Conservation (phyloP, 2,113 vertebrate species). For the Myotis davidii region DNA sequence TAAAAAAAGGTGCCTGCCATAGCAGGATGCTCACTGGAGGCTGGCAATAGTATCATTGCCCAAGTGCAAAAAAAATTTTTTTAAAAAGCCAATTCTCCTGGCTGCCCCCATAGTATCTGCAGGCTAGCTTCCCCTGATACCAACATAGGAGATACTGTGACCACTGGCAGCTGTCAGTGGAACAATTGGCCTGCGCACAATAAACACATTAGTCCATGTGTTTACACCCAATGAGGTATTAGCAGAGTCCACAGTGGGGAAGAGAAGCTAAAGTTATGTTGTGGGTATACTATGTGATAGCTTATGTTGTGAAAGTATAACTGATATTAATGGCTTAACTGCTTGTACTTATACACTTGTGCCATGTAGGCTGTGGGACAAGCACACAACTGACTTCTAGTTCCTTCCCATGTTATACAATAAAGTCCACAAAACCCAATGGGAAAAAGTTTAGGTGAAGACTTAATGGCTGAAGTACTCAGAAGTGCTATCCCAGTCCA, state of each 20-base stretch:
- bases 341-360: neutral
- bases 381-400: neutral
- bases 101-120: neutral
- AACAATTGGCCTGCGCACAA: neutral
- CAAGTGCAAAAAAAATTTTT: neutral
- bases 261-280: neutral
- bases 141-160: neutral
- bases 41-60: neutral
- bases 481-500: constrained; percentile 34
- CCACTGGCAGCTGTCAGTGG: neutral
- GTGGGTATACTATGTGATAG: neutral
- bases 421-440: neutral
- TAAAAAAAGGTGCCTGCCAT: neutral
- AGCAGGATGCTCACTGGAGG: neutral
- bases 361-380: neutral
- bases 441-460: neutral
- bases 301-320: neutral
- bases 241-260: neutral
- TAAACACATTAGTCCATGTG: neutral
- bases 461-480: neutral
- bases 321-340: neutral
- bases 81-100: neutral
- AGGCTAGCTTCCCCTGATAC: neutral
- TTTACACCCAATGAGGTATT: rapidly evolving
- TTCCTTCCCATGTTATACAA: neutral